These are phyloP conservation scores for Thereva nobilitata DNA, from an alignment of 2,888 invertebrate genomes.

Conservation along the genomic window DNA sequence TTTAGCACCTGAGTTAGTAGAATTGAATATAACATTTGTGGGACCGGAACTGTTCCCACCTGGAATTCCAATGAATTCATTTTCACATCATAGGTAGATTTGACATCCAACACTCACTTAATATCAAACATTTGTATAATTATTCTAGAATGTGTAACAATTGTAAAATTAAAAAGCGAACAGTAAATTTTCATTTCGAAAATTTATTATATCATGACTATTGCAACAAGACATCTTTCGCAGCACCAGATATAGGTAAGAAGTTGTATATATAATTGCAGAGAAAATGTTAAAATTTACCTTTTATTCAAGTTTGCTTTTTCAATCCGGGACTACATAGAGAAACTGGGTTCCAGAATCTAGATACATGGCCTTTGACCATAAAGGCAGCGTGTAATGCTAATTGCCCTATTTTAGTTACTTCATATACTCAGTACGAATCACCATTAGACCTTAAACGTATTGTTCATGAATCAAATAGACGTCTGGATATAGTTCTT, in stretches of 20 bases:
- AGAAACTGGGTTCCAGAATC: conserved; percentile 65
- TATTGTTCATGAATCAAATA: conserved; percentile 61
- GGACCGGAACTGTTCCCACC: conserved; percentile 68
- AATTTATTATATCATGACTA: conserved; percentile 62
- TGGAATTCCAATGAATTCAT: conserved; percentile 63
- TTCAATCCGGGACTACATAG: conserved; percentile 75
- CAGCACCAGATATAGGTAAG: conserved; percentile 64
- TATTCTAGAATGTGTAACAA: conserved; percentile 61
- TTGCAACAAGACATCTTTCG: conserved; percentile 52
- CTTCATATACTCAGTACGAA: conserved; percentile 71
- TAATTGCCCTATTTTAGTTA: conserved; percentile 66
- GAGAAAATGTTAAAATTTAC: too few species aligned
- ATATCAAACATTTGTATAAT: background rate
- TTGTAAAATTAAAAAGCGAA: conserved; percentile 61
- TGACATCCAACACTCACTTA: background rate
- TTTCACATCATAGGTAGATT: conserved; percentile 63
- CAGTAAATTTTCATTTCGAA: conserved; percentile 62
- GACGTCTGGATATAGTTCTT: conserved; percentile 60
- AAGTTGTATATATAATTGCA: conserved; percentile 18
- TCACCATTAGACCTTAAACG: conserved; percentile 66
- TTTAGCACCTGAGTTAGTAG: conserved; percentile 62
- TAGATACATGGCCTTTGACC: conserved; percentile 70
- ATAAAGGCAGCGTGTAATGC: conserved; percentile 63
- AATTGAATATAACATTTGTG: conserved; percentile 65
- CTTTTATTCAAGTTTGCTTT: conserved; percentile 64